Evolutionary conservation across 2,888 invertebrate genomes (phyloP).

Genomic region (Pyrgus malvae): DNA sequence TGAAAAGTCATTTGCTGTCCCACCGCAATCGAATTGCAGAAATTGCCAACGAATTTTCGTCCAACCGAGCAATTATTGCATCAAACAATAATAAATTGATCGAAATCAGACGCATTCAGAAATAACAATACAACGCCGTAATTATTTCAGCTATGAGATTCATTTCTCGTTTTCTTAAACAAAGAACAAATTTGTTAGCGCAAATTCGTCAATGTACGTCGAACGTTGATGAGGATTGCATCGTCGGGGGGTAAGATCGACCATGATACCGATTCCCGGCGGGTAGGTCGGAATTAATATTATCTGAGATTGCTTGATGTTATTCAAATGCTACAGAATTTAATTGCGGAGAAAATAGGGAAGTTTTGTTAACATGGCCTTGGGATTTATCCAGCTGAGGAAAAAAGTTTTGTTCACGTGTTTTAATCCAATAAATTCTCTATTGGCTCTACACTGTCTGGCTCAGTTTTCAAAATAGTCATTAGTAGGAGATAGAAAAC

Average conservation of each 20-base stretch:
- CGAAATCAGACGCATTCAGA: constrained; percentile 36
- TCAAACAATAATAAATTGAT: constrained; percentile 62
- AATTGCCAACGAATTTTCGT: constrained; percentile 32
- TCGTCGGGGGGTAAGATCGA: constrained; percentile 23
- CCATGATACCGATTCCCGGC: constrained; percentile 6
- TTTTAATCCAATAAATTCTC: too few relatives aligned
- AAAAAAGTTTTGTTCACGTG: too few relatives aligned
- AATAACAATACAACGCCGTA: constrained; percentile 21
- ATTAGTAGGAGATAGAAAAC: too few relatives aligned
- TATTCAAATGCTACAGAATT: constrained; percentile 15
- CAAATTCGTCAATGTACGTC: constrained; percentile 16
- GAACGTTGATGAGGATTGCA: constrained; percentile 1
- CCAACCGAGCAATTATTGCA: constrained; percentile 52
- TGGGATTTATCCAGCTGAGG: neutral
- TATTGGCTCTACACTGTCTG: too few relatives aligned
- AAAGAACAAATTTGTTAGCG: neutral
- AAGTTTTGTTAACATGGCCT: constrained; percentile 4
- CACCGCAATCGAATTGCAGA: constrained; percentile 23
- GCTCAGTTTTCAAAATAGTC: too few relatives aligned
- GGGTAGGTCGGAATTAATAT: constrained; percentile 16
- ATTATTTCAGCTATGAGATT: constrained; percentile 14
- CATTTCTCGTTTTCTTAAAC: constrained; percentile 12
- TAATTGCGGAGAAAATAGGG: constrained; percentile 3
- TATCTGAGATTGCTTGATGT: constrained; percentile 25
- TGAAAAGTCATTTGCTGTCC: constrained; percentile 23